Evolutionary conservation across 1,140 invertebrate genomes (phyloP), one percentile per base, ranked within the genome.

Genomic region (Agrilus planipennis): DNA sequence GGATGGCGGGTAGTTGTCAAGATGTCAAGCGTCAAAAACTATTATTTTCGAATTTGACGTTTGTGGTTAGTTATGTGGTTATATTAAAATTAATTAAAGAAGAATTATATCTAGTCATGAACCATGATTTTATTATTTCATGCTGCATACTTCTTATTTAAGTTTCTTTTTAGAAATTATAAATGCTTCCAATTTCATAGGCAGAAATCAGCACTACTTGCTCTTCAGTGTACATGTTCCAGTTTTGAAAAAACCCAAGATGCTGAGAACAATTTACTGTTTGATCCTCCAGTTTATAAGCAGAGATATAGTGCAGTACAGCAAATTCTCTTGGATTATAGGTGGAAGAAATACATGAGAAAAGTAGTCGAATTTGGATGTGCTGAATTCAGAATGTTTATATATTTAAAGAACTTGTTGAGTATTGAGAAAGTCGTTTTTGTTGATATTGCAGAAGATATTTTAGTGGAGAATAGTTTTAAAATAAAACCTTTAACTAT

Each of bases 291-390:
- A 1, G 67, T 84, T 27, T 86, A 80, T 48, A 62, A 73, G 19
- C 83, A 88, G 52, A 65, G 84, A 36, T 89, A 88, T 56, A 58
- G 60, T 2, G 67, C 70, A 5, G 71, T 79, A 0, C 55, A 58
- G 34, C 67, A 78, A 41, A 63, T 81, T 31, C 56, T 88, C 2
- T 58, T 69, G 28, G 61, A 73, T 39, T 51, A 60, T 2, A 56
- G 57, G 39, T 81, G 76, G 67, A 50, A 45, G 31, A 64, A 64
- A n/a, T 63, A 71, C 46, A 60, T 83, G 34, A 68, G 69, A 44
- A 80, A 79, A 62, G 71, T 81, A 18, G 76, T 83, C 2, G 87
- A 92, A 58, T 81, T 89, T 69, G 89, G 89, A 2, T 87, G 85
- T 62, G 69, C 80, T 6, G 81, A 89, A 50, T 69, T 89, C 51